Evolutionary conservation across 2,797 vertebrate genomes (phyloP).

Genomic region (Calcarius lapponicus): DNA sequence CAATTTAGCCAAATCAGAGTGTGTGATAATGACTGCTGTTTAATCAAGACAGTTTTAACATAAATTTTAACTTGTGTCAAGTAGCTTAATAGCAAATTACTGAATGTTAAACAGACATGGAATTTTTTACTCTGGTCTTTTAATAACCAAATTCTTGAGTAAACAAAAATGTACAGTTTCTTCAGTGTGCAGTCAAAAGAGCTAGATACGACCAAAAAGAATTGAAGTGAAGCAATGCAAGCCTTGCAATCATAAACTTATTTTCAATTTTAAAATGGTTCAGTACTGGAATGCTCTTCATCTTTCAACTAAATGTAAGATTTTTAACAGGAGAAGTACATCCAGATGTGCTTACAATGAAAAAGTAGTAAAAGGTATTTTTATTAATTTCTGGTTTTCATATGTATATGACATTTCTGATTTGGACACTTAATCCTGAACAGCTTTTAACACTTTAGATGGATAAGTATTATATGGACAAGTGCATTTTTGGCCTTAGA

Average conservation of each 20-base stretch:
- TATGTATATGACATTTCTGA: neutral
- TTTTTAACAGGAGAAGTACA: neutral
- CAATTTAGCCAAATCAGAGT: constrained; percentile 27
- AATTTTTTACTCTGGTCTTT: neutral
- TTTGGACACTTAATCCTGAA: neutral
- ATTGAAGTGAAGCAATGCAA: neutral
- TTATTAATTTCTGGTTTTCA: neutral
- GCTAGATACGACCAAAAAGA: neutral
- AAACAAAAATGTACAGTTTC: neutral
- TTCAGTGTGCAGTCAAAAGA: neutral
- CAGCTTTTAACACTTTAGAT: neutral
- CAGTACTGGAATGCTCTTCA: neutral
- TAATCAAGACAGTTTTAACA: constrained; percentile 56
- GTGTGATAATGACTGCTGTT: constrained; percentile 5
- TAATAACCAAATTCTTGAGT: neutral
- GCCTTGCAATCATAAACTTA: neutral
- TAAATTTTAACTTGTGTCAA: constrained; percentile 47
- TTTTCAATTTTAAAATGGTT: neutral
- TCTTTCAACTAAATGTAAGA: neutral
- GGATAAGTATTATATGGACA: neutral
- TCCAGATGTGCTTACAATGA: neutral
- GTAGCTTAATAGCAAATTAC: constrained; percentile 37
- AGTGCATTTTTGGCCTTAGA: neutral
- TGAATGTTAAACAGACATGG: constrained; percentile 11
- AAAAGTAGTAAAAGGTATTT: neutral